phyloP scores from a whole-genome alignment of 1,140 invertebrate species.

The Archivesica marissinica region DNA sequence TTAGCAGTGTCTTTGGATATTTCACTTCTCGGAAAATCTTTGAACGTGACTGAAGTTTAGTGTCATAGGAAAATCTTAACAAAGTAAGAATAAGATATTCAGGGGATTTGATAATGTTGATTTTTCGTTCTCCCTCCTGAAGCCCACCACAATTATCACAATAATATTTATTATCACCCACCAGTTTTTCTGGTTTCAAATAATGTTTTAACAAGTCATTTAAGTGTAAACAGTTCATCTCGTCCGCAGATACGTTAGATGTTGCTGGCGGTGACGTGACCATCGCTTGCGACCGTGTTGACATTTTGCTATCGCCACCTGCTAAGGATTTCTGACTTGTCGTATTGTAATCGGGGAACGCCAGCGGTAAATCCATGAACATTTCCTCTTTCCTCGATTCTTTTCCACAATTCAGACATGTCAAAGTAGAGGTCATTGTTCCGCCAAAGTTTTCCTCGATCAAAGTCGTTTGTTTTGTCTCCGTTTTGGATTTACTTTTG shows the following conservation, averaged over 20 bases:
- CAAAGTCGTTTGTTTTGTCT: slow-evolving; percentile 77
- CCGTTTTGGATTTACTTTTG: neutral
- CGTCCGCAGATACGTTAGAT: neutral
- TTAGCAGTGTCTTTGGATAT: slow-evolving; percentile 80
- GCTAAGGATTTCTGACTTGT: slow-evolving; percentile 65
- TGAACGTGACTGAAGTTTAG: slow-evolving; percentile 88
- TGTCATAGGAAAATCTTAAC: slow-evolving; percentile 92
- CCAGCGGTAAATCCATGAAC: slow-evolving; percentile 92
- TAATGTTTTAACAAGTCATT: slow-evolving; percentile 89
- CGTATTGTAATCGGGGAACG: slow-evolving; percentile 87
- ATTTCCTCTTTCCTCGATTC: slow-evolving; percentile 90
- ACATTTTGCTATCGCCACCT: slow-evolving; percentile 63
- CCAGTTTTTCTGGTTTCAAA: slow-evolving; percentile 89
- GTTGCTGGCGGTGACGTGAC: neutral
- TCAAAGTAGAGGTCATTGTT: slow-evolving; percentile 89
- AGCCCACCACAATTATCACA: slow-evolving; percentile 91
- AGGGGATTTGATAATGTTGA: slow-evolving; percentile 89
- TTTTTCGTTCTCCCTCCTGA: slow-evolving; percentile 90
- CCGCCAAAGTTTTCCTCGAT: slow-evolving; percentile 91
- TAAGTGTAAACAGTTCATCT: slow-evolving; percentile 65
- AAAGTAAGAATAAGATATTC: slow-evolving; percentile 91
- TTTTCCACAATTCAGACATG: slow-evolving; percentile 89
- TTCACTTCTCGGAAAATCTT: slow-evolving; percentile 86
- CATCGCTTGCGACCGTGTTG: neutral
- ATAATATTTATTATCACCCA: slow-evolving; percentile 92